Evolutionary conservation across 2,888 invertebrate species (phyloP), one percentile per base, ranked within the genome.

Genomic region (Dicyrtomina minuta): DNA sequence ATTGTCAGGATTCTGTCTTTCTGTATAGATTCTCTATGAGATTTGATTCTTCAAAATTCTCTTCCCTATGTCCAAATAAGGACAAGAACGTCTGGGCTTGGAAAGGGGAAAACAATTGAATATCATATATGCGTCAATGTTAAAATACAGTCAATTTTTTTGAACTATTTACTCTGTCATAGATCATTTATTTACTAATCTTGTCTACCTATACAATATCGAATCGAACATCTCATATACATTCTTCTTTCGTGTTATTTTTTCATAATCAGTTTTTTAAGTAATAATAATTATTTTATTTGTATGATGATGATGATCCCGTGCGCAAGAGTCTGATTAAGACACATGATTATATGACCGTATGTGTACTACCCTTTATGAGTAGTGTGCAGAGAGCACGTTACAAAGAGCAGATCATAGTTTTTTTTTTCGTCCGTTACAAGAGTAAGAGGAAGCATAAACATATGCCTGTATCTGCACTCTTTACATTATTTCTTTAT

Each of bases 1-100:
- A 51, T 39, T 56, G 43, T 53, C 20, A 24, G 27, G 22, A 17
- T 43, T 53, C n/a, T 41, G 12, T 55, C 46, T 17, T 39, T 27
- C 26, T 20, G 20, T 27, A 24, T 39, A n/a, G 33, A 33, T 39
- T 33, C 24, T 62, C 22, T 15, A 5, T 27, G 4, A 46, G 20
- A 27, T 26, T 44, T 24, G 15, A 61, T 46, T 61, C 46, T 56
- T 51, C 12, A 2, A 33, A 17, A 49, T 58, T 67, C 39, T 44
- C 53, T 68, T 68, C 68, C 68, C 68, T 61, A 61, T 41, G 20
- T 26, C 68, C 68, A 53, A 43, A 66, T 53, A 66, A 27, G 66
- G 66, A 15, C 13, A 55, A 43, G 53, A 26, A 41, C 44, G 22
- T 43, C 56, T 53, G 20, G 22, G 3, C 13, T 22, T 53, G 20